phyloP scores from a whole-genome alignment of 1,140 invertebrate genomes.

The Saccostrea cuccullata region DNA sequence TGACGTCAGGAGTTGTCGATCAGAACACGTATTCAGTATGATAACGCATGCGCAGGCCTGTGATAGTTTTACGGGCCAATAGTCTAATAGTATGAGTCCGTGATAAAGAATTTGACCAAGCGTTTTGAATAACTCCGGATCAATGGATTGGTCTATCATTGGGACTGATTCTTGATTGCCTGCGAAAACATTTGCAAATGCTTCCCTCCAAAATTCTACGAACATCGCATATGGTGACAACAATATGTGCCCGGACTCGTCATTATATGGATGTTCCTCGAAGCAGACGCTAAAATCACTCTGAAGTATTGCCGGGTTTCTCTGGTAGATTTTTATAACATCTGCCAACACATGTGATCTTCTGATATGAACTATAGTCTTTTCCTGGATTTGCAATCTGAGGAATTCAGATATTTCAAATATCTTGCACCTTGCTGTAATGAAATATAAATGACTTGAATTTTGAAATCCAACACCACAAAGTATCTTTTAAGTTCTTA shows the following conservation, averaged over 20 bases:
- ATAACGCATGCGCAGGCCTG: constrained; percentile 51
- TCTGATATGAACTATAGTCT: constrained; percentile 17
- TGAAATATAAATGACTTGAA: background rate
- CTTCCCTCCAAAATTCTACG: constrained; percentile 40
- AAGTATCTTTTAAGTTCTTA: no score
- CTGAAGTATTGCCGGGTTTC: background rate
- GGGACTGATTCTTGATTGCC: constrained; percentile 48
- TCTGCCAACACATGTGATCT: constrained; percentile 19
- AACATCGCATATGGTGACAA: constrained; percentile 30
- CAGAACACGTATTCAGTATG: constrained; percentile 44
- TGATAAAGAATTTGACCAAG: constrained; percentile 52
- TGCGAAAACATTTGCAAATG: constrained; percentile 11
- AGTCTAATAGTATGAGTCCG: constrained; percentile 48
- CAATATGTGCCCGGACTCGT: background rate
- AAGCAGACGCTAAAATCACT: constrained; percentile 35
- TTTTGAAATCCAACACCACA: background rate
- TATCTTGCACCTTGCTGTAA: constrained; percentile 43
- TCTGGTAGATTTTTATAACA: constrained; percentile 31
- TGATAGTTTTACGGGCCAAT: constrained; percentile 52
- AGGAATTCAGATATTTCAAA: constrained; percentile 32
- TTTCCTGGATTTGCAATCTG: constrained; percentile 31
- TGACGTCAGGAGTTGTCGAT: constrained; percentile 50
- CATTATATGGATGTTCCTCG: background rate
- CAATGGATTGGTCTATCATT: constrained; percentile 27
- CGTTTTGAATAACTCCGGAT: constrained; percentile 40